Conservation (phyloP, 2,888 invertebrate genomes). For the Ashinkailepas kermadecensis region DNA sequence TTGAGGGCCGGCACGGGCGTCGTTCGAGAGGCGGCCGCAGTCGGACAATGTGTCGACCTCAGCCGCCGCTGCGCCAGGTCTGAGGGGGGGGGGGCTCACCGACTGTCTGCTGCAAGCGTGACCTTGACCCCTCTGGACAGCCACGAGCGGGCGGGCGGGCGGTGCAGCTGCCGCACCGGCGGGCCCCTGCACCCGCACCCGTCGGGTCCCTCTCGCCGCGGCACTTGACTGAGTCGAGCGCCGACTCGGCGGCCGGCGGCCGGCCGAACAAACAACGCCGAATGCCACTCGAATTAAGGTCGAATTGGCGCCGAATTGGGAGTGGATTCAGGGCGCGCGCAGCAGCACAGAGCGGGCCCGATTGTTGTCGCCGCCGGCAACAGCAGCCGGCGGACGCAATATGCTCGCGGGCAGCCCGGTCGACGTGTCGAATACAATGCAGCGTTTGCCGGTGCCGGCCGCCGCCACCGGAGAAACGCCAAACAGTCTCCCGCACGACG, state of each 20-base stretch:
- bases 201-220: neutral
- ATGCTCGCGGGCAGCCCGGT: too few relatives aligned
- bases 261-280: neutral
- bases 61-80: neutral
- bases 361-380: neutral
- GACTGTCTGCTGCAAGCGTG: neutral
- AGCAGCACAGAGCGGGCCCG: neutral
- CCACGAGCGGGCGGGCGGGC: neutral
- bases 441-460: too few relatives aligned
- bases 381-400: too few relatives aligned
- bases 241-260: neutral
- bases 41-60: neutral
- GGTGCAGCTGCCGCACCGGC: neutral
- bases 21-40: neutral
- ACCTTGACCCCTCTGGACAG: slow-evolving; percentile 2
- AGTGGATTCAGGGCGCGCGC: neutral
- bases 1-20: neutral
- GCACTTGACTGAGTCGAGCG: neutral
- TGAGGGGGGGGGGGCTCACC: neutral
- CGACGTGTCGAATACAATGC: too few relatives aligned
- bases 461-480: too few relatives aligned
- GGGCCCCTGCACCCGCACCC: neutral
- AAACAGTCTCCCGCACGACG: too few relatives aligned
- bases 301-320: neutral
- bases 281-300: too few relatives aligned